Conservation (phyloP, 2,888 invertebrate genomes). For the Rhamphomyia laevipes region DNA sequence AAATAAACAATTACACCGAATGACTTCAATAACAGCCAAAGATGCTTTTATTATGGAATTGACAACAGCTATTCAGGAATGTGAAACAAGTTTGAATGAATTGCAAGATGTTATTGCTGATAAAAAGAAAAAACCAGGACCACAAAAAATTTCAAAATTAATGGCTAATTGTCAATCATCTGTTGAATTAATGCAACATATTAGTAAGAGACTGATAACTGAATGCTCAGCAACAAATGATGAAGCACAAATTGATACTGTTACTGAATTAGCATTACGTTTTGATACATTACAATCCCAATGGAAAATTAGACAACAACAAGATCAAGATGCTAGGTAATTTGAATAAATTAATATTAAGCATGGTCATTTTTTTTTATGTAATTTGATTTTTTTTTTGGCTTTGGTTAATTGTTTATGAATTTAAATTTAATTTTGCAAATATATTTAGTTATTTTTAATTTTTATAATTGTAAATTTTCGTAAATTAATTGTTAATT, state of each 20-base stretch:
- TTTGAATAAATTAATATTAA: slow-evolving; percentile 12
- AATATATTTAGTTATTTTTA: no score
- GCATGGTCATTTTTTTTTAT: slow-evolving; percentile 6
- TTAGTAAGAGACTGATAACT: slow-evolving; percentile 58
- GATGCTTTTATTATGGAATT: slow-evolving; percentile 73
- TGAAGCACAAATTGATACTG: slow-evolving; percentile 52
- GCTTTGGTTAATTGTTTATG: slow-evolving; percentile 12
- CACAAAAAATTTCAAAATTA: slow-evolving; percentile 61
- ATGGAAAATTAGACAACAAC: slow-evolving; percentile 63
- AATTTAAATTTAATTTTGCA: no score
- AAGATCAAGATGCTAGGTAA: slow-evolving; percentile 67
- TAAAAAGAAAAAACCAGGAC: slow-evolving; percentile 48
- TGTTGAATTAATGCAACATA: slow-evolving; percentile 68
- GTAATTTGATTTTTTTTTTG: slow-evolving; percentile 12
- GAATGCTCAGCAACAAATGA: slow-evolving; percentile 59
- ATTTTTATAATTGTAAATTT: no score
- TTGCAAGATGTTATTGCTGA: slow-evolving; percentile 50
- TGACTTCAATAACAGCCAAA: slow-evolving; percentile 64
- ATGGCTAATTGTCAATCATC: slow-evolving; percentile 69
- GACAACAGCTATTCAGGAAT: slow-evolving; percentile 59
- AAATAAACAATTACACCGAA: slow-evolving; percentile 38
- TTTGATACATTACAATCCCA: slow-evolving; percentile 56
- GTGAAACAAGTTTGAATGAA: slow-evolving; percentile 51
- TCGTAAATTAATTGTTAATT: no score
- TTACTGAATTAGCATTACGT: slow-evolving; percentile 51